A percentile compares a stretch with the other conserved stretches of the same genome.
Evolutionary conservation across 1,140 invertebrate genomes (phyloP).

Genomic region (Dolichoris vasculosae): DNA sequence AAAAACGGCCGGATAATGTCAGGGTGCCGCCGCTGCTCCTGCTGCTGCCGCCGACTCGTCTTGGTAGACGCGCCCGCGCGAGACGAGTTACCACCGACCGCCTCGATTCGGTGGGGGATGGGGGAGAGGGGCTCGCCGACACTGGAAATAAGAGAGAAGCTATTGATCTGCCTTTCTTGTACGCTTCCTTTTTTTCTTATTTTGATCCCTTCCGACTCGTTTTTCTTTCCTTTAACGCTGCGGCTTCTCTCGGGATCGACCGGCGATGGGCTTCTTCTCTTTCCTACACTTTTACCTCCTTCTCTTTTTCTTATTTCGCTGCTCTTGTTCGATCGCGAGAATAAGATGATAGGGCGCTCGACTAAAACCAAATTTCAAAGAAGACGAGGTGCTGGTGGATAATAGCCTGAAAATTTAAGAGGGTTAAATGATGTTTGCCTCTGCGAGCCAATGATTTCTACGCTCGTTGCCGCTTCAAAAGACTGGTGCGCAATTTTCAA

Average conservation of each 20-base stretch:
- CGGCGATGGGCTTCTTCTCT: slow-evolving; percentile 7
- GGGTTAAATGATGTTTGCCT: not conserved
- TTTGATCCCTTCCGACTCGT: not conserved
- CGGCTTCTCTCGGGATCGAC: not conserved
- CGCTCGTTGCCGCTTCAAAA: not conserved
- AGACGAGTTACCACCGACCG: not conserved
- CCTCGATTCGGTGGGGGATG: slow-evolving; percentile 49
- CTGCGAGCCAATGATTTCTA: not conserved
- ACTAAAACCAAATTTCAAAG: not conserved
- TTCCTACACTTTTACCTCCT: not conserved
- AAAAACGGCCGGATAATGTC: slow-evolving; percentile 71
- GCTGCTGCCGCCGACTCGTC: slow-evolving; percentile 55
- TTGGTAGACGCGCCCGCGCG: not conserved
- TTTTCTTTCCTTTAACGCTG: not conserved
- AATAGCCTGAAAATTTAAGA: slow-evolving; percentile 8
- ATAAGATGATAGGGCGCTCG: not conserved
- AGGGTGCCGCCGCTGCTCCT: slow-evolving; percentile 64
- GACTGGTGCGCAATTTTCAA: no score
- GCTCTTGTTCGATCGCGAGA: not conserved
- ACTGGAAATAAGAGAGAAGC: slow-evolving; percentile 44
- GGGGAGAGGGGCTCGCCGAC: slow-evolving; percentile 50
- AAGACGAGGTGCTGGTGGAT: not conserved
- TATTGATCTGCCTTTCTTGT: slow-evolving; percentile 46
- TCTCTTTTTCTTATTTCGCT: not conserved
- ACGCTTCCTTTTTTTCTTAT: not conserved